phyloP scores from a whole-genome alignment of 2,113 vertebrate genomes.

The Podocnemis expansa region DNA sequence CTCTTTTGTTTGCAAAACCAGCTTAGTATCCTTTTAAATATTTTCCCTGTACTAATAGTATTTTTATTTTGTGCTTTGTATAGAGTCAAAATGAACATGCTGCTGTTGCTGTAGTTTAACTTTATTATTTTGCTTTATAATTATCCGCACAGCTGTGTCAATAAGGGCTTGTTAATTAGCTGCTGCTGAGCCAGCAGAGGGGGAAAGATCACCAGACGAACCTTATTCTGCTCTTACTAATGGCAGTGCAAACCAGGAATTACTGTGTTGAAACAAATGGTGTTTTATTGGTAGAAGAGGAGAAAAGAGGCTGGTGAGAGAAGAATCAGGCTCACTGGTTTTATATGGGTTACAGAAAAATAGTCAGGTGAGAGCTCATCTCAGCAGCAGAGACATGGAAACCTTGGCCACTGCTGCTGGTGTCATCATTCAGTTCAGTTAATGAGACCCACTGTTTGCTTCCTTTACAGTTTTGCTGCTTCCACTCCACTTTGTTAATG shows the following conservation, averaged over 20 bases:
- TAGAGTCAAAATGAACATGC: not conserved
- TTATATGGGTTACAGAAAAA: not conserved
- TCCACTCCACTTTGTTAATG: too few relatives aligned
- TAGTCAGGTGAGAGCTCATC: not conserved
- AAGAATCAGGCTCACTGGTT: not conserved
- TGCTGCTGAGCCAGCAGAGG: not conserved
- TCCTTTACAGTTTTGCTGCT: not conserved
- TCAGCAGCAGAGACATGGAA: not conserved
- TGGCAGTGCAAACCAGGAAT: not conserved
- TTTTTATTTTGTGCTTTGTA: not conserved
- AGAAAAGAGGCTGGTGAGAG: not conserved
- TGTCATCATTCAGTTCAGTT: not conserved
- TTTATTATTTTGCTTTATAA: not conserved
- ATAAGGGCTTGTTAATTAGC: not conserved
- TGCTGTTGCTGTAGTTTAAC: not conserved
- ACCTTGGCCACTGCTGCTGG: not conserved
- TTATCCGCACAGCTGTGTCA: not conserved
- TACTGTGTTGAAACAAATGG: rapidly evolving
- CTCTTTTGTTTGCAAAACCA: not conserved
- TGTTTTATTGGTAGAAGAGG: not conserved
- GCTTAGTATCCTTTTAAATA: not conserved
- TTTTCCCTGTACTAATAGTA: not conserved
- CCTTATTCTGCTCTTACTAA: not conserved
- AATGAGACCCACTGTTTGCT: not conserved
- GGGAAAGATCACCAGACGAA: not conserved